phyloP scores from a whole-genome alignment of 2,888 invertebrate genomes.

The Drosophila percnosoma region DNA sequence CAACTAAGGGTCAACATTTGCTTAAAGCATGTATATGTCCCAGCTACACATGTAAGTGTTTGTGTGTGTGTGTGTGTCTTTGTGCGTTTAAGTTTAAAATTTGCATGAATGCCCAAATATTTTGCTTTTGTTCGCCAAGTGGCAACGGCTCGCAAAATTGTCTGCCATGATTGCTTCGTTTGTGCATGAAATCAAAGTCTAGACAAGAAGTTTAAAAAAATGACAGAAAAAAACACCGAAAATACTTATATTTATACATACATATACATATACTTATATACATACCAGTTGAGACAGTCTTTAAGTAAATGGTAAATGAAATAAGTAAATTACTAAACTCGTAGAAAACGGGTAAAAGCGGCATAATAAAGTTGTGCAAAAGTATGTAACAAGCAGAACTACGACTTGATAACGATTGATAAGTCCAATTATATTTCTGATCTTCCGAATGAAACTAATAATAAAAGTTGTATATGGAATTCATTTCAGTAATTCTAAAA shows the following conservation, averaged over 20 bases:
- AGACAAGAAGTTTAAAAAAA: constrained; percentile 14
- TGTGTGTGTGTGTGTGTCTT: not conserved
- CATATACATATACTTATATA: no score
- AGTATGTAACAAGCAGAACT: not conserved
- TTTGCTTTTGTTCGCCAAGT: constrained; percentile 16
- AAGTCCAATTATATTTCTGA: not conserved
- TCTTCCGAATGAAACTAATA: not conserved
- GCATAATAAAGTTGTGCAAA: not conserved
- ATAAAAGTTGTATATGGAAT: no score
- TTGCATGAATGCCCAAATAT: constrained; percentile 44
- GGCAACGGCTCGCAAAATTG: constrained; percentile 8
- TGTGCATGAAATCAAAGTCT: constrained; percentile 21
- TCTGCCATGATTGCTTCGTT: constrained; percentile 7
- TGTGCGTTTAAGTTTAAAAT: constrained; percentile 34
- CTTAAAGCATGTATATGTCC: constrained; percentile 1
- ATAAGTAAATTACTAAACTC: no score
- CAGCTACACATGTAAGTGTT: not conserved
- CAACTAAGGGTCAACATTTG: constrained; percentile 19
- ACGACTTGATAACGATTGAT: no score
- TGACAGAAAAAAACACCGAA: not conserved
- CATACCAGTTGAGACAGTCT: not conserved
- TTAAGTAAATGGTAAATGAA: not conserved
- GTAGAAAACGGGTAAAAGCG: not conserved
- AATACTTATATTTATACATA: not conserved
- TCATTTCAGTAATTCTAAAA: no score